Base-by-base conservation (phyloP, 2,113 vertebrate species). In the Calypte anna region DNA sequence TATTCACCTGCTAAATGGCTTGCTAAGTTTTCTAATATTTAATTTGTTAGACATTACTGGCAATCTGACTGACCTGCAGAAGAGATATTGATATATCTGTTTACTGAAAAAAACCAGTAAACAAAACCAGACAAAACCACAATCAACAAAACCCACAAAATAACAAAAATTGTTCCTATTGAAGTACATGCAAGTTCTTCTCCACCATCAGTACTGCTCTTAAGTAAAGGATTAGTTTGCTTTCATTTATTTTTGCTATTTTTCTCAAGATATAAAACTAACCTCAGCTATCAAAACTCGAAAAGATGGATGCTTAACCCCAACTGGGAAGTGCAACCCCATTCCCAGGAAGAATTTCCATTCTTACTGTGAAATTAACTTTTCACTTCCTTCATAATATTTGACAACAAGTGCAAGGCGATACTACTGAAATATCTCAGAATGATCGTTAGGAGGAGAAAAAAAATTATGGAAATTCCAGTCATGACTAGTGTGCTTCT, bases 151-250 rank as follows among this genome's bases (percentile, higher is more conserved):
- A 38, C 36, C 36, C 36, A 18, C 21, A 30, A 54, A 51, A 23
- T 0, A 12, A 31, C 25, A 31, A 5, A 68, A 75, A 80, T 0
- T 0, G 2, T 24, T 8, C 75, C 20, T 82, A 72, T 8, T 24
- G n/a, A 93, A 86, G 54, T 83, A 51, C 15, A 74, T 14, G 10
- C 13, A 82, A 43, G 11, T 40, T 78, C 19, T 48, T 57, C 22
- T 30, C 38, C 25, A 44, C 9, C 8, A 78, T 40, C 14, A 81
- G 21, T 28, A 86, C 5, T 17, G 13, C 19, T 64, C 20, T 83
- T 75, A 88, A 62, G 9, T 86, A 64, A 64, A 77, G 50, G 12
- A 9, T 43, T 5, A 58, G 16, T 46, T 75, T 40, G 23, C 9
- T 93, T 88, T 63, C 2, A 27, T 62, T 54, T 62, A 2, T 81